A percentile compares a stretch with the other conserved stretches of the same genome.
phyloP scores from a whole-genome alignment of 2,113 vertebrate genomes.

The Acrocephalus arundinaceus region DNA sequence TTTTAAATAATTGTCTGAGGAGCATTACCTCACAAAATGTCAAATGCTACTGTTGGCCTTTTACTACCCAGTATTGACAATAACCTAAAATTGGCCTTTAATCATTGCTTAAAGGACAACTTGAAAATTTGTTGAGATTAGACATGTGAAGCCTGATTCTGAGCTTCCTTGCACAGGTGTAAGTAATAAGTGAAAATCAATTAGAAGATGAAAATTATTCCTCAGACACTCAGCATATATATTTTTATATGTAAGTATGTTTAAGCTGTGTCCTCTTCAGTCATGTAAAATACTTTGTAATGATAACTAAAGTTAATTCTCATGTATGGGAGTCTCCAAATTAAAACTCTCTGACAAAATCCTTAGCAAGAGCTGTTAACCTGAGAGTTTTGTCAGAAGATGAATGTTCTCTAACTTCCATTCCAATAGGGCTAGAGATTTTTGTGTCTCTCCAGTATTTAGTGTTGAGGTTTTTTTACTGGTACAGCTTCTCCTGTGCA shows the following conservation, averaged over 20 bases:
- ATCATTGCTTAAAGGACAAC: conserved; percentile 81
- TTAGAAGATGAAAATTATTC: background rate
- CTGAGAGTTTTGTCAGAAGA: background rate
- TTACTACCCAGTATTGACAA: conserved; percentile 72
- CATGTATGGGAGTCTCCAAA: background rate
- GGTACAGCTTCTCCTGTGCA: background rate
- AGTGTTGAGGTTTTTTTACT: background rate
- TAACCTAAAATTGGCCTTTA: conserved; percentile 77
- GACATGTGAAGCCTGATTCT: background rate
- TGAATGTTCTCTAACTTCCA: background rate
- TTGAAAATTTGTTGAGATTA: conserved; percentile 58
- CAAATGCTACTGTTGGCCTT: conserved; percentile 70
- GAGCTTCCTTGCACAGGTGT: background rate
- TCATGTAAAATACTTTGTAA: background rate
- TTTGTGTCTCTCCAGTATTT: background rate
- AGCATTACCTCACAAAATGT: conserved; percentile 78
- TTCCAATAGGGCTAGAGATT: background rate
- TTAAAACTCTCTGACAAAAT: background rate
- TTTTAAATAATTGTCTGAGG: conserved; percentile 78
- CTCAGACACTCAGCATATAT: background rate
- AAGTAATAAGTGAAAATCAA: background rate
- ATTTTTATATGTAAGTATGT: background rate
- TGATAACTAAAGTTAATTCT: background rate
- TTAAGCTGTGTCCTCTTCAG: background rate
- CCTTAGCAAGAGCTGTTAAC: background rate